Evolutionary conservation across 2,797 vertebrate species (phyloP), one percentile per base, ranked within the genome.

Genomic region (Alouatta caraya): DNA sequence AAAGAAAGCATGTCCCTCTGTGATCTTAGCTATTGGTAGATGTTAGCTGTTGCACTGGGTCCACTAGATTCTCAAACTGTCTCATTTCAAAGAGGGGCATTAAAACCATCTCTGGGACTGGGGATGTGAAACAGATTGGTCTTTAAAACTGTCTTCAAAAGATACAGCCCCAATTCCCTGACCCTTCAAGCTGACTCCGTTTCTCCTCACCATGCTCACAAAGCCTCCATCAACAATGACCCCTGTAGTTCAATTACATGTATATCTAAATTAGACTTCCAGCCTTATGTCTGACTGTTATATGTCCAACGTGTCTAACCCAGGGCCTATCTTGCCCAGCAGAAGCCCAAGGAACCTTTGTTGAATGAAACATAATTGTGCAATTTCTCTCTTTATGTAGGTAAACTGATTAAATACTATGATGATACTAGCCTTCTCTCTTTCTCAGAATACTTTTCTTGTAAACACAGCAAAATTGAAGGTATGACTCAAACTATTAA

Each of bases 381-480:
- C 5, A n/a, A 33, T 82, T 79, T 4, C 46, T 87, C 55, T 70
- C 39, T 89, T 92, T 75, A 85, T 79, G 19, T 48, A 82, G 28
- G 48, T 6, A 88, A 95, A 92, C 48, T 48, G 15, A 86, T 82
- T 92, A 59, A 82, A 87, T 64, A 61, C 8, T 75, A 3, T 24
- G 73, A 88, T 30, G 19, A 70, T 50, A 70, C 5, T 81, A 94
- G 64, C 11, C 24, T 61, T 19, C 46, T 72, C 2, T 15, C 26
- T 82, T 88, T 52, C 12, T 96, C 78, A 70, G 61, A 80, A 90
- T 55, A 64, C 22, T 55, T 78, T 85, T 33, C 52, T 48, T 24
- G 0, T 67, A 95, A 88, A 93, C 61, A 33, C 12, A 88, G 57
- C 48, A 70, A 90, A 82, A 94, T 90, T 76, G 55, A 96, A 96